Percentiles rank a stretch among this genome's conserved stretches.
phyloP scores from a whole-genome alignment of 1,140 invertebrate species.

The Belonocnema kinseyi region DNA sequence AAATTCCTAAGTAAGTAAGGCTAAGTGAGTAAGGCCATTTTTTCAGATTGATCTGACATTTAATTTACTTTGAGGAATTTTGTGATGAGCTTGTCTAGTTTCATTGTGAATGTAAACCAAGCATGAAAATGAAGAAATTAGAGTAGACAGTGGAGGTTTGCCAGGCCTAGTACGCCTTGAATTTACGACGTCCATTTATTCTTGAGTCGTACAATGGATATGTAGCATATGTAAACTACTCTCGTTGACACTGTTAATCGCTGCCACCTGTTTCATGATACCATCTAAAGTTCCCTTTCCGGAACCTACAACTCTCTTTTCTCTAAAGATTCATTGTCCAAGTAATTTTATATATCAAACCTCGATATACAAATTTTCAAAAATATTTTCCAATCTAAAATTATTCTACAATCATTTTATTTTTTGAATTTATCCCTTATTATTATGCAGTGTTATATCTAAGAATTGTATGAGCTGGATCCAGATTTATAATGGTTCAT shows the following conservation, averaged over 20 bases:
- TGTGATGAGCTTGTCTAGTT: neutral
- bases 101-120: neutral
- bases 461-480: too few relatives aligned
- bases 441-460: too few relatives aligned
- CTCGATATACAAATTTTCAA: too few relatives aligned
- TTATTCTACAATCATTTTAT: too few relatives aligned
- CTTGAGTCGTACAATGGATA: slow-evolving; percentile 14
- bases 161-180: neutral
- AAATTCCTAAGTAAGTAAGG: too few relatives aligned
- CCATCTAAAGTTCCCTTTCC: slow-evolving; percentile 15
- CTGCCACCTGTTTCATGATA: slow-evolving; percentile 19
- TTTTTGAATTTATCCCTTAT: too few relatives aligned
- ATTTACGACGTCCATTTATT: slow-evolving; percentile 20
- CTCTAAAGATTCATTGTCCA: neutral
- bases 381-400: too few relatives aligned
- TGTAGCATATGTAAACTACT: slow-evolving; percentile 24
- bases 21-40: too few relatives aligned
- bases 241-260: slow-evolving; percentile 26
- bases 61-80: too few relatives aligned
- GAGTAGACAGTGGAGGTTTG: neutral
- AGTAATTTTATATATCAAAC: neutral
- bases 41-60: too few relatives aligned
- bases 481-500: too few relatives aligned
- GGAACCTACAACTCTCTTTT: neutral
- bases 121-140: neutral